Evolutionary conservation across 2,113 vertebrate species (phyloP).

Genomic region (Carlito syrichta): DNA sequence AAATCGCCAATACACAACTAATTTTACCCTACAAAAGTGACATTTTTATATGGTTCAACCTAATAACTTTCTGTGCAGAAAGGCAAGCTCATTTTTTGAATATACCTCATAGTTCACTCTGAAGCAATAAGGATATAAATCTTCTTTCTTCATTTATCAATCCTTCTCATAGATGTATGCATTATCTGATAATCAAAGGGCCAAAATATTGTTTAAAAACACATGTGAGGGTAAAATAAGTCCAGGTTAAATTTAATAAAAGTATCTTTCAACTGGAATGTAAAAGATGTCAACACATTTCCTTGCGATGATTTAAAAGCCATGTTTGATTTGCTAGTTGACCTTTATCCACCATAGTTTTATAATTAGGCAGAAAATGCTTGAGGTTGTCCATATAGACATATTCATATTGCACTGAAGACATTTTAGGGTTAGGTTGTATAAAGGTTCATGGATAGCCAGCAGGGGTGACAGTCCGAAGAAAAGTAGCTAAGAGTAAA

Average conservation of each 20-base stretch:
- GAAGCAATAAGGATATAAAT: background rate
- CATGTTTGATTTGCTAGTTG: slow-evolving; percentile 52
- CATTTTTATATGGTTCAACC: background rate
- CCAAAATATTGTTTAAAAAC: background rate
- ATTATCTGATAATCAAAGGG: background rate
- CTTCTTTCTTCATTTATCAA: background rate
- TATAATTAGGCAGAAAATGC: slow-evolving; percentile 2
- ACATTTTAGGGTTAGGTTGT: slow-evolving; percentile 1
- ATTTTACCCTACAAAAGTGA: background rate
- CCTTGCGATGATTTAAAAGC: background rate
- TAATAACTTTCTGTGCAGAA: background rate
- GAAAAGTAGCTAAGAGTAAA: slow-evolving; percentile 46
- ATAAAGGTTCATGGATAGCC: slow-evolving; percentile 53
- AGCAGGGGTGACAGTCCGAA: slow-evolving; percentile 36
- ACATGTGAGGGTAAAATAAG: background rate
- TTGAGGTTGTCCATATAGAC: background rate
- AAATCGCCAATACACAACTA: background rate
- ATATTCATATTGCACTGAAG: background rate
- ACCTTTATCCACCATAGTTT: slow-evolving; percentile 44
- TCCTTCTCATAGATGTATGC: background rate
- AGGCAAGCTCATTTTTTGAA: background rate
- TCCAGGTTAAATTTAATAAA: background rate
- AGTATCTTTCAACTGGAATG: background rate
- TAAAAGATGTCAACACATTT: background rate
- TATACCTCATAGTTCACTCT: background rate